Evolutionary conservation across 2,797 vertebrate genomes (phyloP), one percentile per base, ranked within the genome.

Genomic region (Lutjanus argentimaculatus): DNA sequence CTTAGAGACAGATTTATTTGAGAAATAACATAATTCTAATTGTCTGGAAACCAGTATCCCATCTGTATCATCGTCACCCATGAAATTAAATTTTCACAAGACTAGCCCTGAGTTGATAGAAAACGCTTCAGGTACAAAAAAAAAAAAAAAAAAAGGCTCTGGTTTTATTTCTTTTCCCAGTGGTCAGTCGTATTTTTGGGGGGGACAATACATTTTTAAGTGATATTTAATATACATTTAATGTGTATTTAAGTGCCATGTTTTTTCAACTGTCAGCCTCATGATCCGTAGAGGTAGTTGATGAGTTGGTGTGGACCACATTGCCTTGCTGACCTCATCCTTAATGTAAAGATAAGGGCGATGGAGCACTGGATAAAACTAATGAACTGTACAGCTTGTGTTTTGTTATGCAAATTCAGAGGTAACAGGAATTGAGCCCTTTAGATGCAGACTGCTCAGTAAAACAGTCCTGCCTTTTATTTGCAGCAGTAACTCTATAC

Each of bases 31-130:
- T 69, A 72, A 70, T 85, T 88, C 52, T 88, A 82, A 91, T 91
- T 86, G 88, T 91, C 78, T 42, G 67, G 83, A 85, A 84, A 84
- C 77, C 79, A 88, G 73, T 77, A 72, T 89, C 64, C 56, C 85
- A 88, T 89, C 86, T 82, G 77, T 72, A 83, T 87, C 76, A 89
- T 81, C 65, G 57, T 80, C 85, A 89, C 43, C 83, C 91, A 89
- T 92, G 91, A 94, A 93, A 92, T 92, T 92, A 87, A 10, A 89
- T 92, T 93, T 89, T 92, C 91, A 92, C 81, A 71, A 91, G 83
- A 87, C 77, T 72, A 84, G 68, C 69, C 90, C 74, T 62, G 87
- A 80, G 66, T 76, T 90, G 80, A 88, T 87, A 68, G 70, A 79
- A 90, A 92, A 74, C 46, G 77, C 71, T 89, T 75, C 62, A 85